A percentile compares a stretch with the other conserved stretches of the same genome.
Evolutionary conservation across 2,797 vertebrate genomes (phyloP).

Genomic region (Epinephelus coioides): DNA sequence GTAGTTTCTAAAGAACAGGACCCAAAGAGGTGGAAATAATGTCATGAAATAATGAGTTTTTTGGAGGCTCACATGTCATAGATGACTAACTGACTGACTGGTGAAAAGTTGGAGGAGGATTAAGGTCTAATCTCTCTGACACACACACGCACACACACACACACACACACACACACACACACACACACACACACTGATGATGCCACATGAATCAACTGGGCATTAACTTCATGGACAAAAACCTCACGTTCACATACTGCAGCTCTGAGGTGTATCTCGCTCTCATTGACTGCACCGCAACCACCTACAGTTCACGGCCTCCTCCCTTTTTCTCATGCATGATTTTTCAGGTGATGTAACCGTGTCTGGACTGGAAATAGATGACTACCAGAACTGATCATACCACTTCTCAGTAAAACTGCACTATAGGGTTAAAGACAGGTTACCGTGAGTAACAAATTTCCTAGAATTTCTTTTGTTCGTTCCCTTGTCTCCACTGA

Average conservation of each 20-base stretch:
- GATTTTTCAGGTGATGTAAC: not conserved
- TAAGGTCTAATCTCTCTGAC: not conserved
- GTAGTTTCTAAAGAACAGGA: too few relatives aligned
- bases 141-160: too few relatives aligned
- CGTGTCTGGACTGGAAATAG: not conserved
- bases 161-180: too few relatives aligned
- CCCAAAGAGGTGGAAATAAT: too few relatives aligned
- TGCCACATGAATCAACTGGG: constrained; percentile 19
- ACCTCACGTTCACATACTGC: not conserved
- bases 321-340: not conserved
- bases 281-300: constrained; percentile 3
- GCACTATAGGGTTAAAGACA: not conserved
- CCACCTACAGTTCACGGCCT: not conserved
- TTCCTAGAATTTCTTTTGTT: not conserved
- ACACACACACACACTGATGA: constrained; percentile 2
- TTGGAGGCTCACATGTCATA: not conserved
- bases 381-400: not conserved
- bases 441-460: too few relatives aligned
- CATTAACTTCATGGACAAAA: not conserved
- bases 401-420: not conserved
- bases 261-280: not conserved
- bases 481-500: too few relatives aligned
- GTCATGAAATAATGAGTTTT: too few relatives aligned
- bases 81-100: constrained; percentile 1
- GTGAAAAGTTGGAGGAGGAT: constrained; percentile 5